A percentile compares a stretch with the other conserved stretches of the same genome.
Conservation (phyloP, 53 echinoderm and acorn worm species). For the Hippasteria phrygiana region DNA sequence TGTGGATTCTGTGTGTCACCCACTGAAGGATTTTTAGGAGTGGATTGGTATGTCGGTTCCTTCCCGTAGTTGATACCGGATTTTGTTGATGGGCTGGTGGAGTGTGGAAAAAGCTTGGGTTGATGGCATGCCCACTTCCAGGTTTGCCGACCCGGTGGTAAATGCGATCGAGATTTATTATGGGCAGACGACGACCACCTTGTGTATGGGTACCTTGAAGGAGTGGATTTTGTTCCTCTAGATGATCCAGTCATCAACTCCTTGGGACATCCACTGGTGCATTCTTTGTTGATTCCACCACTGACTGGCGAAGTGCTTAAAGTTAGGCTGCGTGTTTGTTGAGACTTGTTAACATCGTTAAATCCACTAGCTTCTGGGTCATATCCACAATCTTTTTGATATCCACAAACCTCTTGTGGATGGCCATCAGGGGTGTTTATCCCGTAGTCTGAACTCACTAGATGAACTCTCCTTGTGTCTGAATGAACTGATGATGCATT, state of each 20-base stretch:
- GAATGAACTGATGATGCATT: background rate
- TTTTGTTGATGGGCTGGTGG: background rate
- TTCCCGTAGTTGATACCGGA: background rate
- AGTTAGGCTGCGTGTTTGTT: background rate
- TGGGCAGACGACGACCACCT: background rate
- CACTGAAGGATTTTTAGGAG: background rate
- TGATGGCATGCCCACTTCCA: slow-evolving; percentile 41
- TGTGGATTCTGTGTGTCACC: background rate
- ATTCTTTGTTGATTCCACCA: background rate
- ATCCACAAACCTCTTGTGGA: background rate
- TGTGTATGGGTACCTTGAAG: background rate
- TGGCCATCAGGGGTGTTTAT: background rate
- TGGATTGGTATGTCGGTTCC: slow-evolving; percentile 18
- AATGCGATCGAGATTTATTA: background rate
- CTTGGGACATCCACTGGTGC: background rate
- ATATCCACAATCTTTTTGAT: background rate
- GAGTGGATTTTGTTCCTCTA: background rate
- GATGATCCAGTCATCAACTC: background rate
- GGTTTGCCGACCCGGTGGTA: slow-evolving; percentile 6
- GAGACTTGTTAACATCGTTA: background rate
- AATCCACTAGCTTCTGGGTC: background rate
- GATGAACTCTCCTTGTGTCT: background rate
- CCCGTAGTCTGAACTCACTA: background rate
- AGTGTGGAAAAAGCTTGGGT: slow-evolving; percentile 3
- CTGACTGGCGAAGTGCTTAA: background rate